A percentile compares a stretch with the other conserved stretches of the same genome.
Evolutionary conservation across 2,797 vertebrate species (phyloP).

Genomic region (Dendrocincla tyrannina): DNA sequence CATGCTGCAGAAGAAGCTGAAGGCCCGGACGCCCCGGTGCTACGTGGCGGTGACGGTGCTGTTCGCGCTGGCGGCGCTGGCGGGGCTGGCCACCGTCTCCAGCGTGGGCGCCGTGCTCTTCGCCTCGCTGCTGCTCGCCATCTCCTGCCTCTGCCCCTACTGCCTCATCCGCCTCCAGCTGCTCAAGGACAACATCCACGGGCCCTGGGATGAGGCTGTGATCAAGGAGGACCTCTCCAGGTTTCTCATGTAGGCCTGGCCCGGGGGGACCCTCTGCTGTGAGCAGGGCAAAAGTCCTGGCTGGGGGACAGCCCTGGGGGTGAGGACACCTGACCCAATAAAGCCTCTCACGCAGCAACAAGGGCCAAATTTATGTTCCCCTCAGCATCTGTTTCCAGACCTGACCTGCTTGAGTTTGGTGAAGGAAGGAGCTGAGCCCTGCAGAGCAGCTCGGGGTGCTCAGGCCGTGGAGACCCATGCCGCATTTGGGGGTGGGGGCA

Average conservation of each 20-base stretch:
- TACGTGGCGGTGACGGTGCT: slow-evolving; percentile 83
- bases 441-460: rapidly evolving
- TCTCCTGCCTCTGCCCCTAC: slow-evolving; percentile 89
- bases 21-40: slow-evolving; percentile 77
- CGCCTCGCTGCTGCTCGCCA: slow-evolving; percentile 78
- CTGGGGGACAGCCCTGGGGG: not conserved
- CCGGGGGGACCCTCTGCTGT: not conserved
- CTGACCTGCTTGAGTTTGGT: not conserved
- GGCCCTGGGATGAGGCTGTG: slow-evolving; percentile 98
- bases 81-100: slow-evolving; percentile 81
- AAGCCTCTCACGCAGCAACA: not conserved
- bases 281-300: not conserved
- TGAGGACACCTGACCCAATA: not conserved
- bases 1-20: slow-evolving; percentile 89
- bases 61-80: slow-evolving; percentile 82
- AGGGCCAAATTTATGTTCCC: not conserved
- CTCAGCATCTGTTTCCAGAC: not conserved
- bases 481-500: rapidly evolving
- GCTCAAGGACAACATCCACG: slow-evolving; percentile 97
- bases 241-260: slow-evolving; percentile 78
- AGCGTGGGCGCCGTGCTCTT: slow-evolving; percentile 85
- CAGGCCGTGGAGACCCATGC: not conserved
- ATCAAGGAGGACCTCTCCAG: slow-evolving; percentile 92
- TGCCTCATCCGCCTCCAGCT: slow-evolving; percentile 89
- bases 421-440: not conserved